Evolutionary conservation across 1,140 invertebrate genomes (phyloP), one percentile per base, ranked within the genome.

Genomic region (Bradynema listronoti): DNA sequence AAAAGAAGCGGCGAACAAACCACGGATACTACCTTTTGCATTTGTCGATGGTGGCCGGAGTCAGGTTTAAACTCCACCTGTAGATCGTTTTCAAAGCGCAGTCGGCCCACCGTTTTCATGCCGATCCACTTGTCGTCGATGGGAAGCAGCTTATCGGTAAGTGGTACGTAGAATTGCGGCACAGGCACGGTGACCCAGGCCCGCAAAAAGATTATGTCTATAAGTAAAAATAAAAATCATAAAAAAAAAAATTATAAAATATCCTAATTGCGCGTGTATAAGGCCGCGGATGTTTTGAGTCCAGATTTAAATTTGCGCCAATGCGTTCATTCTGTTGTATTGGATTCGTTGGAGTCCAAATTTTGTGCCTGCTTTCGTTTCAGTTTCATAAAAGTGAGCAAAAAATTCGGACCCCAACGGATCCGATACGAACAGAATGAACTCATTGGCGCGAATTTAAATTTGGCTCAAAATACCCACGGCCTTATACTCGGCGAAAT

Each of bases 121-220:
- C 93, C 91, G 57, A 84, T 83, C 89, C 91, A 94, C 16, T 85
- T 82, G 63, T 86, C 80, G 0, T 84, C 84, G 0, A 80, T 68
- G 0, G 89, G 86, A 30, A 95, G 78, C 4, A 97, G 78, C 1
- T 98, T 79, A 19, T 90, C 89, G 0, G 88, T 90, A 0, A 97
- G 86, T 0, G 89, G 86, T 45, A 87, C 87, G 78, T 93, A 98
- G 79, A 94, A 93, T 66, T 88, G 85, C 0, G 90, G 89, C 1
- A 97, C 86, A 53, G 93, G 87, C 0, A 98, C 86, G 63, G 86
- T 86, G 68, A 87, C 92, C 93, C 93, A 99, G 0, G 92, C 95
- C 43, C 91, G 83, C 73, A 95, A 87, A 72, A 97, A 95, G 0
- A 97, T 85, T 69, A 97, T 82, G 80, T 97, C 91, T 86, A 64